Base-by-base conservation (phyloP, 2,888 invertebrate genomes). In the Calameuta pallipes region DNA sequence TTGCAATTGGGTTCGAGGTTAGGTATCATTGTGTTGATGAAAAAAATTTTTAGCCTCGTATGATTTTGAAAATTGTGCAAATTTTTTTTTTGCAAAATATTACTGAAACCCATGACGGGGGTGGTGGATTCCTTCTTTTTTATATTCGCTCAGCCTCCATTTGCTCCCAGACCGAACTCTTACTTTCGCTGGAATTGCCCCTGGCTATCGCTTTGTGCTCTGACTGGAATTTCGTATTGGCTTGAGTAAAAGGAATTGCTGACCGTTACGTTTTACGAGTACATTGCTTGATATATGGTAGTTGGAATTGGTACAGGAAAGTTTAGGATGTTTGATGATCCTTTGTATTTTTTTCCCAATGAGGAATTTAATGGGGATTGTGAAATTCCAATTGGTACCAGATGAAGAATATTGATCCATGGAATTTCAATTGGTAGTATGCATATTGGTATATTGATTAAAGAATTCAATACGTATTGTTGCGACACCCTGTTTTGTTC, bases 171-270 rank as follows among this genome's bases (percentile, higher is more conserved):
- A 12, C 71, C 31, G 71, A 71, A 71, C 71, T 71, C 31, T 71
- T 71, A 71, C 71, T 71, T 71, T 71, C 71, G 71, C 71, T 34
- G 31, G 31, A 34, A 34, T 71, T 33, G 71, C 71, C 71, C 74
- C 68, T 74, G 81, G 85, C 84, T 33, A 74, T 79, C 75, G 13
- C 56, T 56, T 56, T 56, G 56, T 56, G 56, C 56, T 56, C 56
- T 23, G 56, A 23, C 56, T 56, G 56, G 23, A 56, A 56, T 56
- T 23, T 56, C 23, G 56, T 23, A 23, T 56, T 56, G 56, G 23
- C 23, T 56, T 9, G 23, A 56, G 56, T 56, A 56, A 56, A 56
- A 56, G 56, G 56, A 56, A 56, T 56, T 56, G 56, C 56, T 9
- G 56, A 23, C 56, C 56, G 56, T 56, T 56, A 56, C 9, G 56